Evolutionary conservation across 2,888 invertebrate species (phyloP), one percentile per base, ranked within the genome.

Genomic region (Spialia ferax): DNA sequence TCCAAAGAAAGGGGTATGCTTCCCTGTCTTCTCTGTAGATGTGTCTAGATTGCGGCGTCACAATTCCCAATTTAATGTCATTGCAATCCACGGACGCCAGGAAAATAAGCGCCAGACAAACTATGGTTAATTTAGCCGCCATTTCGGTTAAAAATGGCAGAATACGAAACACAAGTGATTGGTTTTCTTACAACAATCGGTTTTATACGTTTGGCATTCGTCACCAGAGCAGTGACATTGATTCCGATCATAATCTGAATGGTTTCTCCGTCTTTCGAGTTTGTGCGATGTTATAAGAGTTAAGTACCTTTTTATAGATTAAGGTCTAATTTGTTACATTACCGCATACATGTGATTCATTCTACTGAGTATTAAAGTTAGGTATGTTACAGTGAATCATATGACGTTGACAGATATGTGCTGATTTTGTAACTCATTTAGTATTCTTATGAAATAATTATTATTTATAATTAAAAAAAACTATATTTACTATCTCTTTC

Each of bases 1-100:
- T 86, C 92, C 92, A 92, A 1, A 91, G 57, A 0, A 89, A 91
- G 0, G 92, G 89, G 66, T 83, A 75, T 0, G 85, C 87, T 78
- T 87, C 83, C 20, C 84, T 87, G 0, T 89, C 83, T 68, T 87
- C 87, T 66, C 84, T 82, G 69, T 80, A 89, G 55, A 91, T 82
- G 62, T 83, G 87, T 68, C 75, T 87, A 0, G 91, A 74, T 52
- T 70, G 69, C 5, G 73, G 73, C 6, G 75, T 68, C 0, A 73
- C 74, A n/a, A 72, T 74, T 0, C 88, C 89, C 0, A 86, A 8
- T 1, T 78, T 77, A 20, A 88, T 63, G 66, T 89, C 88, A 50
- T 84, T 85, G 0, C 80, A 73, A 6, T 74, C 57, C 2, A 69
- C 61, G 22, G 48, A 64, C 15, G 56, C 56, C 15, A 55, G 26